These are phyloP conservation scores for Protobothrops mucrosquamatus DNA, from an alignment of 2,113 vertebrate genomes.

Conservation along the genomic window DNA sequence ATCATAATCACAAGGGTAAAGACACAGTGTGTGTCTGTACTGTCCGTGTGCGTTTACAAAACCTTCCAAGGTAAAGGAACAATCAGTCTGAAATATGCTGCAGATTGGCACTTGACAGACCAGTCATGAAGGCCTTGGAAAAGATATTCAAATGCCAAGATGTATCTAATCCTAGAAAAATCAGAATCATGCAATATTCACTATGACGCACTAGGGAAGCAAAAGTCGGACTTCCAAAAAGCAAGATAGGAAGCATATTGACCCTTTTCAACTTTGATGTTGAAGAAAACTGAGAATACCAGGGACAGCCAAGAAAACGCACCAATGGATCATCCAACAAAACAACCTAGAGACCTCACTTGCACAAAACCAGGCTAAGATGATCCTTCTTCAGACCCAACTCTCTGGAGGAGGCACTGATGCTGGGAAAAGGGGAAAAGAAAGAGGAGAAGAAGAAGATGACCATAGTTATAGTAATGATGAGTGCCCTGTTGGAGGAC, in stretches of 20 bases:
- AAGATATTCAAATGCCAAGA: background rate
- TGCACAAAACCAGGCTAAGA: background rate
- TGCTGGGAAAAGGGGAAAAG: background rate
- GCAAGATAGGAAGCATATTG: background rate
- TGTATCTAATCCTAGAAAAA: background rate
- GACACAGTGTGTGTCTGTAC: background rate
- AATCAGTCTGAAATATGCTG: background rate
- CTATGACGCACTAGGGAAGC: background rate
- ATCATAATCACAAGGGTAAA: background rate
- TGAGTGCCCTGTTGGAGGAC: background rate
- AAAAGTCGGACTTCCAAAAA: background rate
- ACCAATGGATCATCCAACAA: background rate
- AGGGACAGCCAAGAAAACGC: background rate
- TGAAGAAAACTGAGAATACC: background rate
- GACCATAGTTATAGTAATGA: background rate
- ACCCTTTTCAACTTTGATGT: background rate
- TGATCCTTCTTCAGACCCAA: background rate
- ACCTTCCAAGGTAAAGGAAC: background rate
- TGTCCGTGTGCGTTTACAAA: background rate
- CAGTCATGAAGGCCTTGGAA: background rate
- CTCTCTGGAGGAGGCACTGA: background rate
- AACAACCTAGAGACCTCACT: background rate
- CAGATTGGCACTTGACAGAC: background rate
- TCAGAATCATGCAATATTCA: background rate
- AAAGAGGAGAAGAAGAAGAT: background rate